Evolutionary conservation across 2,797 vertebrate species (phyloP).

Genomic region (Intellagama lesueurii): DNA sequence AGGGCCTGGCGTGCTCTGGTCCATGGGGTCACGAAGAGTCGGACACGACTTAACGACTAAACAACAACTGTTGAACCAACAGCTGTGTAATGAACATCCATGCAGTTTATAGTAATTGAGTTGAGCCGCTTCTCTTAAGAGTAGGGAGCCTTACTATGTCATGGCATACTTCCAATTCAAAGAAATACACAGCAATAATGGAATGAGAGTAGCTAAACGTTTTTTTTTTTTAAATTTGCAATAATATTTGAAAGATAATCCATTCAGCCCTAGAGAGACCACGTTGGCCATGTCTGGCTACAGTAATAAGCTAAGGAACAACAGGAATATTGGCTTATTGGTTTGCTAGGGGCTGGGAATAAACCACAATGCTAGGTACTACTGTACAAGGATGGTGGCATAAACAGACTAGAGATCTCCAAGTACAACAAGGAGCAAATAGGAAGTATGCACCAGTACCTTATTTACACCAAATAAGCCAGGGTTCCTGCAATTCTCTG

Average conservation of each 20-base stretch:
- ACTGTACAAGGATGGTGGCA: too few species aligned
- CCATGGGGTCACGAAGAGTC: too few species aligned
- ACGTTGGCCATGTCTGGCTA: too few species aligned
- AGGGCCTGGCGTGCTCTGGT: too few species aligned
- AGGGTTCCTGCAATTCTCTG: background rate
- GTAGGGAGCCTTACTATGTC: background rate
- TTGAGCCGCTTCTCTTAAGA: background rate
- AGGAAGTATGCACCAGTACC: too few species aligned
- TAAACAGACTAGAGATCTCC: too few species aligned
- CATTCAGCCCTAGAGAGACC: background rate
- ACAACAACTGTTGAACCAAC: too few species aligned
- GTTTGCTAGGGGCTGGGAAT: too few species aligned
- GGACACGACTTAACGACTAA: too few species aligned
- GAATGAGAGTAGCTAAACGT: background rate
- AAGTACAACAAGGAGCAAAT: background rate
- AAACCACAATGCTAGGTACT: too few species aligned
- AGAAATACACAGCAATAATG: background rate
- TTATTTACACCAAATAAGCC: background rate
- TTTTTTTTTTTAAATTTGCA: background rate
- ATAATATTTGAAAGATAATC: background rate
- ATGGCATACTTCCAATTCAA: background rate
- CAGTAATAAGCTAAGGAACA: background rate
- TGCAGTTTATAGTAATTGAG: background rate
- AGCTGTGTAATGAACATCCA: slow-evolving; percentile 1
- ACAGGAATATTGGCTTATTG: background rate